Base-by-base conservation (phyloP, 2,113 vertebrate species). In the Dasyprocta punctata region DNA sequence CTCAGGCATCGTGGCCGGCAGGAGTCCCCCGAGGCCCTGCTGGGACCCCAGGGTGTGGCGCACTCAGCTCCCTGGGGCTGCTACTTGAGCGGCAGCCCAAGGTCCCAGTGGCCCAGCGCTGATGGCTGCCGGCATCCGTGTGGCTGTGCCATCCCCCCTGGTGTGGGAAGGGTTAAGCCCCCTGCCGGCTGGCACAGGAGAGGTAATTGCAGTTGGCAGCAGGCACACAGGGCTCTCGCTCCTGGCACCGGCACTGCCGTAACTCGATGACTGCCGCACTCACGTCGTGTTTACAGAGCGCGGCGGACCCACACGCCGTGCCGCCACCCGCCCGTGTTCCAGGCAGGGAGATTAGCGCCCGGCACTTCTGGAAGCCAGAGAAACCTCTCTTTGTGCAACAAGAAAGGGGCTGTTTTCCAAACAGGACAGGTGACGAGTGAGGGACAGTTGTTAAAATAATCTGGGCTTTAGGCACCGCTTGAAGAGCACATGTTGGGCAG, bases 161-260 rank as follows among this genome's bases (percentile, higher is more conserved):
- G 95, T 2, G 0, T 16, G 36, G 71, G 65, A 92, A 96, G 97
- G 92, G 97, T 98, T 96, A 96, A 97, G 89, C 58, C 69, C 36
- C n/a, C 93, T 54, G 69, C 94, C 28, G 94, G 94, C 98, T 97
- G 97, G 96, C 97, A 97, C 92, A 86, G 90, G 80, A 97, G 98
- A 96, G 98, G 97, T 98, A 97, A 98, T 98, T 98, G 97, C 98
- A 98, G 96, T 97, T 98, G 98, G 98, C 98, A 98, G 97, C 65
- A 73, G 95, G 92, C 97, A 69, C 77, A 89, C 86, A 86, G 96
- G 96, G 95, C 95, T 84, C 92, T 90, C 38, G 89, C 96, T 97
- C 84, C 97, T 98, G 98, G 97, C 98, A 97, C 95, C 20, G 36
- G 89, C 94, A 0, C 96, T 19, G 36, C 95, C 38, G 94, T 96